These are phyloP conservation scores for Coregonus ussuriensis DNA, from an alignment of 2,797 vertebrate species.

Conservation along the genomic window DNA sequence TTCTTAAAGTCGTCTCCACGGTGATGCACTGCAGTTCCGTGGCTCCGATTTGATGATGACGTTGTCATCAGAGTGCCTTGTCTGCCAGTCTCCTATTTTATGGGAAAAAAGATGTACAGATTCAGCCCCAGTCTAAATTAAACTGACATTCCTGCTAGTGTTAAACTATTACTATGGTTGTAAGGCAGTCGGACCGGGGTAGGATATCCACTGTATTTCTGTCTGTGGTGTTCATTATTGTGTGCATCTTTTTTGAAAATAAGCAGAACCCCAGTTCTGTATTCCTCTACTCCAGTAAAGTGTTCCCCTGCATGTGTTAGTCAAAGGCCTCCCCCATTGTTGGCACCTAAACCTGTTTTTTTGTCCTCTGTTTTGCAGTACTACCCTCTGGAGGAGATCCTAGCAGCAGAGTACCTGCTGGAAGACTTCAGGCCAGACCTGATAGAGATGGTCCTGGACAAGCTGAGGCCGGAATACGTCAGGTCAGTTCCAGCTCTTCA, in stretches of 20 bases:
- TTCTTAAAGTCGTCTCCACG: constrained; percentile 54
- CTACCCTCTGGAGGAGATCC: constrained; percentile 92
- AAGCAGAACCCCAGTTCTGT: background rate
- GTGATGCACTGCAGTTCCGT: constrained; percentile 30
- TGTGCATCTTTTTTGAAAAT: background rate
- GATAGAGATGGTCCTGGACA: constrained; percentile 97
- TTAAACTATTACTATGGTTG: background rate
- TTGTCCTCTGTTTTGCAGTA: constrained; percentile 76
- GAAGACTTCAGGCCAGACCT: constrained; percentile 97
- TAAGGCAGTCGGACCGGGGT: too few species aligned
- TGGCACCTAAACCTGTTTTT: background rate
- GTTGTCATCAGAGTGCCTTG: constrained; percentile 37
- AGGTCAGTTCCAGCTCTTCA: constrained; percentile 76
- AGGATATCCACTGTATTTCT: background rate
- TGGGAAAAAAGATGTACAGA: constrained; percentile 8
- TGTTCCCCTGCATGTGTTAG: background rate
- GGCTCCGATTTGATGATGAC: constrained; percentile 25
- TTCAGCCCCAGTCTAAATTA: constrained; percentile 16
- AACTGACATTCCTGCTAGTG: background rate
- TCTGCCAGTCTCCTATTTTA: constrained; percentile 13
- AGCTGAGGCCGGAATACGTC: constrained; percentile 91
- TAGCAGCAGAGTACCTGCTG: constrained; percentile 93
- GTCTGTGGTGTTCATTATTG: background rate
- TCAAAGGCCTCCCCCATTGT: background rate
- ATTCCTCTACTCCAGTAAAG: background rate